Base-by-base conservation (phyloP, 2,797 vertebrate species). In the Podargus strigoides region DNA sequence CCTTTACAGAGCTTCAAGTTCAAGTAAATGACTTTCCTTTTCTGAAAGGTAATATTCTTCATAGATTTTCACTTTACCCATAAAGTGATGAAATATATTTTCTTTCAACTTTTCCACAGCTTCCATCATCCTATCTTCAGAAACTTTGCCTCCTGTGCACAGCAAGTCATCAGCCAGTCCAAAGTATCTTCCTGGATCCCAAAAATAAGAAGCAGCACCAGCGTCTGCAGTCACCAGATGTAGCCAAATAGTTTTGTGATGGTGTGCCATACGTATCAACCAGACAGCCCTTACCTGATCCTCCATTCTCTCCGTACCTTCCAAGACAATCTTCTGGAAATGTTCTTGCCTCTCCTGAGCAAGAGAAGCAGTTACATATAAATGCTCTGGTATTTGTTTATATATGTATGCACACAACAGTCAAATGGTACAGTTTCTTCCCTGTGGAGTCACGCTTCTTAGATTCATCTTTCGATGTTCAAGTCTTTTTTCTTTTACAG, bases 281-380 rank as follows among this genome's bases (percentile, higher is more conserved):
- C 56, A 80, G 70, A 50, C 0, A 7, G 32, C 46, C 69, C 94
- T 97, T 98, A 98, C 98, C 97, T 98, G 97, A 95, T 98, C 97
- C 94, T 98, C 97, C 97, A 98, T 96, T 97, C 98, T 97, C 87
- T 98, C 98, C 2, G 97, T 96, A 79, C 98, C 97, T 96, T 98
- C 98, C 92, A 98, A 93, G 46, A 98, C 89, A 93, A 98, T 97
- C 96, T 98, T 98, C 97, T 98, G 98, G 89, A 97, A 96, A 93
- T 96, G 97, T 96, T 98, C 97, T 95, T 98, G 98, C 77, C 98
- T 98, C 95, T 98, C 98, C 98, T 98, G 92, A 95, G 88, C 59
- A 93, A 97, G 85, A 97, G 80, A 97, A 96, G 74, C 82, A 86
- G 91, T 90, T 93, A 91, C 66, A 92, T 34, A 78, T 89, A 93